phyloP scores from a whole-genome alignment of 2,888 invertebrate genomes.

The Tetrapedia diversipes region DNA sequence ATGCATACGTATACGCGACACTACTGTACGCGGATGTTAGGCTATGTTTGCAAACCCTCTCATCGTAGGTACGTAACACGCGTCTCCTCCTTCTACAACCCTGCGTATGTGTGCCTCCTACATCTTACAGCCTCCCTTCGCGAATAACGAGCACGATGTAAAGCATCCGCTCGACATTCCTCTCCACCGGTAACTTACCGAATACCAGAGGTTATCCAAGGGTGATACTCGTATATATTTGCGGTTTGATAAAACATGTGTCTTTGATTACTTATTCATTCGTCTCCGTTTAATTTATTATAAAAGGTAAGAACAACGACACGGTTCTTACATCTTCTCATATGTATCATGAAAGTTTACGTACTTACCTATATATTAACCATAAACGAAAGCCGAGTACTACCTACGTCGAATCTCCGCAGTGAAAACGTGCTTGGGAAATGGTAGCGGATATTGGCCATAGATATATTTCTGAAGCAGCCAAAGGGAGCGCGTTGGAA shows the following conservation, averaged over 20 bases:
- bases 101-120: slow-evolving; percentile 59
- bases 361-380: slow-evolving; percentile 13
- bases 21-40: slow-evolving; percentile 73
- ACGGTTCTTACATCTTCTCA: neutral
- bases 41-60: slow-evolving; percentile 73
- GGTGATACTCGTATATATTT: neutral
- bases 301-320: neutral
- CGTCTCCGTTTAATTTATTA: too few species aligned
- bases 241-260: slow-evolving; percentile 11
- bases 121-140: slow-evolving; percentile 61
- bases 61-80: slow-evolving; percentile 67
- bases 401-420: slow-evolving; percentile 72
- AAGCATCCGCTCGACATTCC: slow-evolving; percentile 30
- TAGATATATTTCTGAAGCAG: slow-evolving; percentile 73
- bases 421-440: slow-evolving; percentile 74
- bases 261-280: neutral
- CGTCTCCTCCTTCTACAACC: slow-evolving; percentile 64
- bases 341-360: too few species aligned
- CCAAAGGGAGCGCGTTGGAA: slow-evolving; percentile 80
- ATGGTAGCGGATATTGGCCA: slow-evolving; percentile 78
- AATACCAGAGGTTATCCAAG: slow-evolving; percentile 27
- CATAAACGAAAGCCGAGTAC: slow-evolving; percentile 47
- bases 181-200: slow-evolving; percentile 56
- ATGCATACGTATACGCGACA: slow-evolving; percentile 53
- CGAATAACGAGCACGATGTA: slow-evolving; percentile 64